Base-by-base conservation (phyloP, 1,140 invertebrate genomes). In the Eumeta japonica region DNA sequence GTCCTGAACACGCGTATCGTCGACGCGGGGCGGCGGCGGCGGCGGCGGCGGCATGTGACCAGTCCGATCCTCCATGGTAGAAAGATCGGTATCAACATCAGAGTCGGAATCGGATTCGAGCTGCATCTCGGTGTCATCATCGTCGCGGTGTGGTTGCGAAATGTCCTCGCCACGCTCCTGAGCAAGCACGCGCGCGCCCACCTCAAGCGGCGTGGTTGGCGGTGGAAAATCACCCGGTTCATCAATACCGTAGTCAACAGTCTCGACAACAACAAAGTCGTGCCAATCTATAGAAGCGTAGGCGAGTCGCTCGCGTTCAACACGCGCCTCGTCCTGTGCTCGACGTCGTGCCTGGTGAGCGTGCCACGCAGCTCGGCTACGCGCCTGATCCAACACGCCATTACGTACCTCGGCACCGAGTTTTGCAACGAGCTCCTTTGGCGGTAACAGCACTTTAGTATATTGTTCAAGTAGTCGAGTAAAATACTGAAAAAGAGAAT, bases 261-360 rank as follows among this genome's bases (percentile, higher is more conserved):
- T 99, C 74, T 99, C 97, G 0, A 99, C 97, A 0, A 99, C 95
- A 1, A 99, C 96, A 79, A 99, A 99, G 75, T 99, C 96, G 63
- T 99, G 97, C 97, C 97, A 99, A 66, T 99, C 97, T 48, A 99
- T 98, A 56, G 95, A 92, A 2, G 94, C 92, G 66, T 98, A 98
- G 0, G 95, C 94, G 18, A 97, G 84, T 80, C 95, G 82, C 73
- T 99, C 97, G 24, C 90, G 83, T 70, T 99, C 97, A 11, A 92
- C 80, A 55, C 92, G 90, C 54, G 97, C 94, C 64, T 98, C 94
- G 66, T 97, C 94, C 43, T 90, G 89, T 1, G 90, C 83, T 35
- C 86, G 87, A 57, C 97, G 90, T 10, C 88, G 84, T 55, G 96
- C 92, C 65, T 97, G 91, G 68, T 97, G 93, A 33, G 90, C 88